These are phyloP conservation scores for Lophius americanus DNA, from an alignment of 2,797 vertebrate species.

Conservation along the genomic window DNA sequence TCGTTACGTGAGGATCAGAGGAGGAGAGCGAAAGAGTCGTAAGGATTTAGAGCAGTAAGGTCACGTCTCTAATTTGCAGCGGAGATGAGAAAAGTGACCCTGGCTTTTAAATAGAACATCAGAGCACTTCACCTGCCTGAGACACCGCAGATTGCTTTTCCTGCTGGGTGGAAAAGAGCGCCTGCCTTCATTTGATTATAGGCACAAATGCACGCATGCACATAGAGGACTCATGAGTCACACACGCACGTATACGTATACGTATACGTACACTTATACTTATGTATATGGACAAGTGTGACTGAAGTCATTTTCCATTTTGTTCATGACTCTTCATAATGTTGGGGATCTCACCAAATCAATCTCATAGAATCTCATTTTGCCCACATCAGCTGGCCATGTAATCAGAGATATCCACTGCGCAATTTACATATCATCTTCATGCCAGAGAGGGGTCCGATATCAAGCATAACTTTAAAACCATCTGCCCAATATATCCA, in stretches of 20 bases:
- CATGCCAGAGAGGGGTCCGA: no score
- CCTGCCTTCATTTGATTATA: conserved; percentile 51
- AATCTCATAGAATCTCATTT: conserved; percentile 30
- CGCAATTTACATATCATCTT: no score
- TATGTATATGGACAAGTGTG: conserved; percentile 4
- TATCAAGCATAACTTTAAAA: no score
- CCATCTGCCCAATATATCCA: no score
- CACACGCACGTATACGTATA: not conserved
- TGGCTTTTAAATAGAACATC: conserved; percentile 72
- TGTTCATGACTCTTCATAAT: conserved; percentile 43
- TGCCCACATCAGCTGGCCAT: conserved; percentile 21
- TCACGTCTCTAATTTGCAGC: conserved; percentile 74
- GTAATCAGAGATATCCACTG: conserved; percentile 3
- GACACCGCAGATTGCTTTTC: conserved; percentile 69
- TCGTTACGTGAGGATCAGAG: conserved; percentile 43
- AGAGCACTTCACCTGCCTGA: conserved; percentile 67
- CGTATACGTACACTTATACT: not conserved
- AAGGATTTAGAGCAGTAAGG: conserved; percentile 45
- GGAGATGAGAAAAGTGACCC: conserved; percentile 75
- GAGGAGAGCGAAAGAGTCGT: conserved; percentile 36
- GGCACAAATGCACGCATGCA: conserved; percentile 10
- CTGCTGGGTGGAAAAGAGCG: conserved; percentile 54
- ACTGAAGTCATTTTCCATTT: conserved; percentile 20
- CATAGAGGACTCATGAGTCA: conserved; percentile 2
- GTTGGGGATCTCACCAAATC: conserved; percentile 23